These are phyloP conservation scores for Eupithecia exiguata DNA, from an alignment of 2,888 invertebrate genomes.

Conservation along the genomic window DNA sequence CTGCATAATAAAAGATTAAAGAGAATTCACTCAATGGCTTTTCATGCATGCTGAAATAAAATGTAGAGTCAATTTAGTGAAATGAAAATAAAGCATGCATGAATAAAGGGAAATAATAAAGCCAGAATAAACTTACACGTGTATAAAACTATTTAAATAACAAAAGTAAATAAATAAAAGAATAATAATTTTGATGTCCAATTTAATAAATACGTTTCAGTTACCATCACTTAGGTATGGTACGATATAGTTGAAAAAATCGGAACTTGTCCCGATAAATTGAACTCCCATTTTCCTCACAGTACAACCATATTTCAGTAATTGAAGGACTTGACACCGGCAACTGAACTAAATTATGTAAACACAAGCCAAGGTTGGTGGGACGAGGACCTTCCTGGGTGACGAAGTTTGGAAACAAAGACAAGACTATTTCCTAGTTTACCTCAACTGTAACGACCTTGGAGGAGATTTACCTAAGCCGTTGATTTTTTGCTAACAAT, in stretches of 20 bases:
- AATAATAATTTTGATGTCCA: background rate
- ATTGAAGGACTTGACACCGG: conserved; percentile 29
- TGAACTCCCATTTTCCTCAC: background rate
- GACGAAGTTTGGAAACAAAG: conserved; percentile 72
- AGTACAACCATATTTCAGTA: background rate
- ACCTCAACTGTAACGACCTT: conserved; percentile 73
- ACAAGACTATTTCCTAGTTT: conserved; percentile 77
- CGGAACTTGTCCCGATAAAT: background rate
- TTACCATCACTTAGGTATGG: background rate
- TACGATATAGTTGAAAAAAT: background rate
- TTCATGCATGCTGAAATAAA: conserved; percentile 11
- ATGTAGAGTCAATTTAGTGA: conserved; percentile 5
- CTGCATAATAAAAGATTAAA: background rate
- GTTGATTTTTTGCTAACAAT: conserved; percentile 31
- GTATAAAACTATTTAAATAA: background rate
- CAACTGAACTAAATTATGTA: conserved; percentile 46
- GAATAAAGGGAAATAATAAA: background rate
- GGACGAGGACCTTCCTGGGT: conserved; percentile 69
- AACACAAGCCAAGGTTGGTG: conserved; percentile 55
- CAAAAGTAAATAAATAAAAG: background rate
- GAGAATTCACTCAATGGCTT: background rate
- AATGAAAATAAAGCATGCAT: conserved; percentile 19
- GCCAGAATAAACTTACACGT: background rate
- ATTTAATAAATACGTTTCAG: background rate
- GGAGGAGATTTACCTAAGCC: conserved; percentile 52